Base-by-base conservation (phyloP, 2,888 invertebrate species). In the Campopleginae sp. region DNA sequence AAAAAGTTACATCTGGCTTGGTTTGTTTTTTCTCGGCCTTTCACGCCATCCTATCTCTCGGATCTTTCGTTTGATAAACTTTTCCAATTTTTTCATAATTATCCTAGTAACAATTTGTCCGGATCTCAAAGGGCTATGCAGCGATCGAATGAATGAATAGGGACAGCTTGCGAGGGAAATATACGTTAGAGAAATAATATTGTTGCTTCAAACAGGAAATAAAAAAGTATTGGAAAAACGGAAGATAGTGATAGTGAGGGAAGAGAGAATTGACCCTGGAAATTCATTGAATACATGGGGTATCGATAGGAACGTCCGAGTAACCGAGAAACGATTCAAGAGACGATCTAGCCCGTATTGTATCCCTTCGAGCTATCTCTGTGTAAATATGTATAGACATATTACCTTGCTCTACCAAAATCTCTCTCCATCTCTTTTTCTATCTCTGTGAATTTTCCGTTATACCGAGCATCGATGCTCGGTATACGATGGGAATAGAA, bases 271-370 rank as follows among this genome's bases (percentile, higher is more conserved):
- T 51, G 51, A 71, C n/a, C 71, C 51, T 51, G 71, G 71, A 33
- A 71, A 71, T 71, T 71, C 31, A 71, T 71, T 71, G 54, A 71
- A 71, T 71, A 38, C n/a, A 51, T 33, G 71, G 71, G n/a, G 12
- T 19, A 54, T 54, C 71, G 71, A 71, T 71, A 68, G 71, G 38
- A 71, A 71, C 71, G 17, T 71, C 51, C 51, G 71, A 71, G 71
- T n/a, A 27, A 71, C 33, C 51, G 54, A 71, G 51, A 71, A 46
- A 68, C 46, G 46, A 68, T 46, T 65, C 38, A 38, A 66, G 38
- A 42, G 23, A 46, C 68, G 44, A 68, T 68, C 46, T 46, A 46
- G 7, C 46, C 7, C 46, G 46, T 68, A 68, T 68, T 46, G 44
- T 46, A 46, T 68, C 46, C 68, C 68, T 31, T 17, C 44, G 68